Conservation (phyloP, 1,140 invertebrate genomes). For the Caenorhabditis latens region DNA sequence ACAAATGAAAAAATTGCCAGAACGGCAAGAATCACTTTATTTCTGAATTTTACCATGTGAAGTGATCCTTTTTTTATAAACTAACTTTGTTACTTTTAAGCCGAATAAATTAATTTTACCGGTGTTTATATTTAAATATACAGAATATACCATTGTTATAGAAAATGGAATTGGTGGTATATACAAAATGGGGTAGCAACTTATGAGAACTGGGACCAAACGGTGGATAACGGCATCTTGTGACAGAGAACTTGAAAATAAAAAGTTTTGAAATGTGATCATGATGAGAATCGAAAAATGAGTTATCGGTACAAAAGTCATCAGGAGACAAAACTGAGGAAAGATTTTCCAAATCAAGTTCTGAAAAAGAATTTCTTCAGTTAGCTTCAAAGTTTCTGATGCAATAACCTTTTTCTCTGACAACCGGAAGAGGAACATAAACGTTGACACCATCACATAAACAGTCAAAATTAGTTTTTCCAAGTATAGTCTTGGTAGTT, state of each 20-base stretch:
- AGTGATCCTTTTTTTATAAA: background rate
- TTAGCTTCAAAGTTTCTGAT: too few relatives aligned
- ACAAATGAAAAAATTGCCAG: background rate
- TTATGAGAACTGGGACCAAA: background rate
- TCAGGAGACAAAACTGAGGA: background rate
- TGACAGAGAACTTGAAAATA: background rate
- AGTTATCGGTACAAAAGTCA: background rate
- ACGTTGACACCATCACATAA: background rate
- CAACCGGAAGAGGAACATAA: background rate
- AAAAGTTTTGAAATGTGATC: background rate
- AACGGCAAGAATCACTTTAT: background rate
- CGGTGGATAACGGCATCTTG: background rate
- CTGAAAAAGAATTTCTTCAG: too few relatives aligned
- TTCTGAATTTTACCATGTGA: background rate
- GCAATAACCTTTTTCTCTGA: background rate
- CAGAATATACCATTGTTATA: constrained; percentile 1
- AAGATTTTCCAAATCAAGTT: background rate
- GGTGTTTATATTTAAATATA: background rate
- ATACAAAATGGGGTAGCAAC: background rate
- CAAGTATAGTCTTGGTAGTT: background rate
- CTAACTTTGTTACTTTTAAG: background rate
- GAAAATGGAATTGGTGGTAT: background rate
- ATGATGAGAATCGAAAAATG: background rate
- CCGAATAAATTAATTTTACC: background rate
- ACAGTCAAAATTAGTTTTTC: background rate